phyloP scores from a whole-genome alignment of 1,140 invertebrate genomes.

The fruit fly (Drosophila melanogaster) region Release_6_plus_ISO1_MT NT_033779.5:2482501-2483000 shows the following conservation, averaged over 20 bases:
- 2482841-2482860: conserved; percentile 63
- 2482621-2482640: conserved; percentile 13
- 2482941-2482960: conserved; percentile 81
- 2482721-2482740: conserved; percentile 41
- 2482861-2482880: conserved; percentile 9
- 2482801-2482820: conserved; percentile 83
- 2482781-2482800: conserved; percentile 78
- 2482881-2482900: conserved; percentile 19
- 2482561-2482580: too few species aligned
- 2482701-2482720: conserved; percentile 74
- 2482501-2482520: background rate
- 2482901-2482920: conserved; percentile 81
- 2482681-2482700: conserved; percentile 62
- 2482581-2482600: too few species aligned
- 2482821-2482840: conserved; percentile 77
- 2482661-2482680: background rate
- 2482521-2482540: too few species aligned
- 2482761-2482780: conserved; percentile 13
- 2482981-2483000: conserved; percentile 54
- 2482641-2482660: conserved; percentile 10
- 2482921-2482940: conserved; percentile 80
- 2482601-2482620: background rate
- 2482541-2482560: too few species aligned
- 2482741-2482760: conserved; percentile 7
- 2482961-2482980: conserved; percentile 44